Base-by-base conservation (phyloP, 92 coral and sea anemone genomes). In the Heteractis magnifica region DNA sequence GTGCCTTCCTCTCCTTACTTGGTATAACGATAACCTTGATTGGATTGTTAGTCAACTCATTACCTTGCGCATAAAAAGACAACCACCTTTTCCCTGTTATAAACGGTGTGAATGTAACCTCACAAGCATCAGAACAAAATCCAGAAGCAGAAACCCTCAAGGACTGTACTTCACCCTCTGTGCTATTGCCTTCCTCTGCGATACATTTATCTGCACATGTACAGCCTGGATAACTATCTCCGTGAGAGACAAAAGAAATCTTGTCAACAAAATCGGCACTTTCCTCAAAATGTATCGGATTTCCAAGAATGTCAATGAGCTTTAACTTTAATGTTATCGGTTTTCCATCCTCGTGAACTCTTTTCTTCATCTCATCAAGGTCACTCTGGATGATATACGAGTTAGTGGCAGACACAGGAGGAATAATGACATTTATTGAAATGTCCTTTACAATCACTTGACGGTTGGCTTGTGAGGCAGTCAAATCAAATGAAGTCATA, bases 321-420 rank as follows among this genome's bases (percentile, higher is more conserved):
- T 3, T 6, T 1, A 21, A 6, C 73, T 9, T 68, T 50, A 68
- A 13, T 68, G 14, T 68, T 20, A 68, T 68, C 73, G 49, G 13
- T 68, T 23, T 23, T 68, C 73, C 73, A 23, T 14, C 50, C 49
- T 68, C 49, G 49, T 23, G 16, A 23, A 26, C 1, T 21, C 15
- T 68, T 10, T 68, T 16, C 73, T 23, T 0, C 18, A 68, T 68
- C 10, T 20, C 15, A 23, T 68, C 49, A 10, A 21, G 8, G 13
- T 68, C 73, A 10, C 50, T 26, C 4, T 21, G 50, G 16, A 68
- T 68, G 73, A 68, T 68, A 26, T 26, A 26, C 20, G 73, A 64
- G 21, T 64, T n/a, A 18, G 41, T 9, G n/a, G 41, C 71, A 64
- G 71, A 68, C 73, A 68, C 73, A 12, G 73, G 73, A 68, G 73